phyloP scores from a whole-genome alignment of 2,888 invertebrate species.

The Limnephilus auricula region DNA sequence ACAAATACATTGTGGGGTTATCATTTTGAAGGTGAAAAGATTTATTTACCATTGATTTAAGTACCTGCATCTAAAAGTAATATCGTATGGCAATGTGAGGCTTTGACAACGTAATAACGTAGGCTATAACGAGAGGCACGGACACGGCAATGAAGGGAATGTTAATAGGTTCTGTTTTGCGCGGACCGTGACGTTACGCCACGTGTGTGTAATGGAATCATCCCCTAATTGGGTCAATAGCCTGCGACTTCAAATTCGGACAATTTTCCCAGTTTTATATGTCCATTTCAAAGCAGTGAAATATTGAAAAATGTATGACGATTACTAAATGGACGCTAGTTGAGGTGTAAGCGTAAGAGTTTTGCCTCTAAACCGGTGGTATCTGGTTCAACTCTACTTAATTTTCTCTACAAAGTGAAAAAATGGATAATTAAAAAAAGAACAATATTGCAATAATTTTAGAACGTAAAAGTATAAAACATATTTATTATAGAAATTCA shows the following conservation, averaged over 20 bases:
- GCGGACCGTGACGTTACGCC: not conserved
- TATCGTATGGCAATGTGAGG: not conserved
- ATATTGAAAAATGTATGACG: not conserved
- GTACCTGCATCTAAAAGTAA: not conserved
- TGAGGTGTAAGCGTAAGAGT: not conserved
- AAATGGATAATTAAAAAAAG: no score
- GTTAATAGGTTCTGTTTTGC: constrained; percentile 13
- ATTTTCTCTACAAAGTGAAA: not conserved
- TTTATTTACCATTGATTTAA: not conserved
- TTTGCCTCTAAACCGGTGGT: not conserved
- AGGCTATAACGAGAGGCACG: not conserved
- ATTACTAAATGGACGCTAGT: not conserved
- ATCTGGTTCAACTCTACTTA: not conserved
- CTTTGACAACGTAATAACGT: not conserved
- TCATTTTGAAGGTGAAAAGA: not conserved
- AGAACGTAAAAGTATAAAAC: no score
- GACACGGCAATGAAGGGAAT: not conserved
- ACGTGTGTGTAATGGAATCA: not conserved
- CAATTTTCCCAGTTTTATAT: not conserved
- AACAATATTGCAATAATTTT: no score
- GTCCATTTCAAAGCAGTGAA: not conserved
- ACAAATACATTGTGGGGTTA: not conserved
- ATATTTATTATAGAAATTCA: no score
- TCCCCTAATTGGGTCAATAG: not conserved
- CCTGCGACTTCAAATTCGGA: not conserved